Evolutionary conservation across 2,113 vertebrate genomes (phyloP).

Genomic region (Osmerus eperlanus): DNA sequence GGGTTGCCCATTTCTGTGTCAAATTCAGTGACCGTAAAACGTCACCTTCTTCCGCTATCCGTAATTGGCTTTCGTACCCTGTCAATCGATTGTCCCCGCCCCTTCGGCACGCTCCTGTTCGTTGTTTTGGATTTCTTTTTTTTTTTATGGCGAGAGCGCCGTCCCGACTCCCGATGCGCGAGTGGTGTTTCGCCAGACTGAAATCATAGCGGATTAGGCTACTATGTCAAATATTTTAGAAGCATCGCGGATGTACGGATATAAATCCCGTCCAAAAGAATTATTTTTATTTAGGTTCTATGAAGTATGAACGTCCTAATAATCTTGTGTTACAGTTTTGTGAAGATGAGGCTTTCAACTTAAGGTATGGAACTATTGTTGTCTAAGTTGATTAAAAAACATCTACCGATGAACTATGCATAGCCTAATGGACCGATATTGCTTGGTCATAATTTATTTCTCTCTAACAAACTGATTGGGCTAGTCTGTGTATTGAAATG

Average conservation of each 20-base stretch:
- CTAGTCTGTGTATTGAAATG: too few relatives aligned
- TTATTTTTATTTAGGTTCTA: conserved; percentile 30
- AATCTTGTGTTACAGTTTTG: background rate
- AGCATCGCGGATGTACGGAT: conserved; percentile 52
- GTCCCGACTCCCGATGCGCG: conserved; percentile 36
- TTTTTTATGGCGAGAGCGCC: background rate
- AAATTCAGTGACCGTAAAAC: background rate
- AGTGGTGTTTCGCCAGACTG: conserved; percentile 47
- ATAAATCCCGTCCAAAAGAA: conserved; percentile 40
- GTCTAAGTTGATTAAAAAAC: conserved; percentile 9
- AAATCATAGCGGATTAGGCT: conserved; percentile 50
- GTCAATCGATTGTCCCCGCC: background rate
- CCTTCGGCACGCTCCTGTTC: conserved; percentile 35
- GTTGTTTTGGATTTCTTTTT: conserved; percentile 43
- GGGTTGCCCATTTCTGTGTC: background rate
- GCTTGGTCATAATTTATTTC: background rate
- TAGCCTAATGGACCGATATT: background rate
- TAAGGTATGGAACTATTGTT: conserved; percentile 30
- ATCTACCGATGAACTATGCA: background rate
- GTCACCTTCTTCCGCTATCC: background rate
- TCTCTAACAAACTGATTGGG: too few relatives aligned
- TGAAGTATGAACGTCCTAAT: conserved; percentile 9
- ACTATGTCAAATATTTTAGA: conserved; percentile 65
- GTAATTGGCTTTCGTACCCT: background rate
- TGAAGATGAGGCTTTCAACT: conserved; percentile 46